Percentiles rank a stretch among this genome's conserved stretches.
These are phyloP conservation scores for Pectinophora gossypiella DNA, from an alignment of 1,140 invertebrate genomes.

Conservation along the genomic window DNA sequence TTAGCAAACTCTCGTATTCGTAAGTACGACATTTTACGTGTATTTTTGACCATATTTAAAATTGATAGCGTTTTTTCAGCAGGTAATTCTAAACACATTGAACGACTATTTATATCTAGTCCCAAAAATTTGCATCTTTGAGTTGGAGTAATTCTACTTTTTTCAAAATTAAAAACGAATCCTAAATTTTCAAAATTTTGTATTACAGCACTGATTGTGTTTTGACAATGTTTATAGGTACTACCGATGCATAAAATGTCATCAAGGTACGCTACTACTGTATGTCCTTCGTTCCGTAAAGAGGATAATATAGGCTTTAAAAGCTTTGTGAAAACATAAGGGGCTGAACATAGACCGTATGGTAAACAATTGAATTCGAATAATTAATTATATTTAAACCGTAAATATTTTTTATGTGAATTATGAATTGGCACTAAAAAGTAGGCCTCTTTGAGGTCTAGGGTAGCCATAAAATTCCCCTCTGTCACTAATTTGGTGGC, in stretches of 20 bases:
- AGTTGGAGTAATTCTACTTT: constrained; percentile 3
- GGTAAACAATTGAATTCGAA: constrained; percentile 7
- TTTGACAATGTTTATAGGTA: neutral
- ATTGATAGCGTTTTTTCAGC: constrained; percentile 1
- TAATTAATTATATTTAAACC: no score
- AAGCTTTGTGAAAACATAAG: constrained; percentile 11
- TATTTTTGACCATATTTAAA: no score
- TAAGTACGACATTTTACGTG: no score
- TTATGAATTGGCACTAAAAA: no score
- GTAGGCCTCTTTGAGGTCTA: no score
- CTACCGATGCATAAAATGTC: constrained; percentile 1
- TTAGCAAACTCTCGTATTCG: no score
- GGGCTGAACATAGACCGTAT: constrained; percentile 2
- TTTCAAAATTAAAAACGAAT: constrained; percentile 5
- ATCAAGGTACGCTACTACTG: constrained; percentile 6
- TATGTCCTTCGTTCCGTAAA: neutral
- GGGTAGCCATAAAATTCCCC: no score
- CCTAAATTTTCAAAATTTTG: neutral
- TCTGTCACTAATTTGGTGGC: no score
- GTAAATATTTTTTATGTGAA: no score
- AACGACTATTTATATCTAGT: neutral
- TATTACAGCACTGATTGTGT: neutral
- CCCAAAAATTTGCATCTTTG: constrained; percentile 4
- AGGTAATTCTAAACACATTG: neutral
- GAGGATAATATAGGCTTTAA: neutral